A percentile compares a stretch with the other conserved stretches of the same genome.
Conservation (phyloP, 2,113 vertebrate species). For the Oncorhynchus keta region DNA sequence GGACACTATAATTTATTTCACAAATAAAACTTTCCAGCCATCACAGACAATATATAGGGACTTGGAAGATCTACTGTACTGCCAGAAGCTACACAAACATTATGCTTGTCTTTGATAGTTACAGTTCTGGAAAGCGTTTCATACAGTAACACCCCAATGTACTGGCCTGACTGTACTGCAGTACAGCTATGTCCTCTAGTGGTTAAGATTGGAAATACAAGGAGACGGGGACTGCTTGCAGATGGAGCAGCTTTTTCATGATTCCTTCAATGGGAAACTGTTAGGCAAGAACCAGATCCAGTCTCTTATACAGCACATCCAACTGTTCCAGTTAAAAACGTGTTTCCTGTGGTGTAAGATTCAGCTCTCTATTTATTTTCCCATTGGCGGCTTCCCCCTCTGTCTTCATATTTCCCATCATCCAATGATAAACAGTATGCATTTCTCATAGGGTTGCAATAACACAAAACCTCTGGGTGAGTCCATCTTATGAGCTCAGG, state of each 20-base stretch:
- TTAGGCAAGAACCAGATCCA: constrained; percentile 41
- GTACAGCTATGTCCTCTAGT: constrained; percentile 21
- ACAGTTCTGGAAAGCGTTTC: no score
- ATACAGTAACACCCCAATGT: no score
- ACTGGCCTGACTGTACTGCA: neutral
- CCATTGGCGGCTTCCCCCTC: constrained; percentile 57
- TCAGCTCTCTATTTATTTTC: constrained; percentile 69
- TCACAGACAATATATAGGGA: no score
- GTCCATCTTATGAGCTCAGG: constrained; percentile 49
- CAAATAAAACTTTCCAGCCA: neutral
- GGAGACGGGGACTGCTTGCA: neutral
- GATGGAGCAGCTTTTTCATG: constrained; percentile 4
- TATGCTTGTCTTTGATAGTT: no score
- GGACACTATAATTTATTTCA: neutral
- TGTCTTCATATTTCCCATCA: constrained; percentile 62
- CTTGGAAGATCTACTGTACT: no score
- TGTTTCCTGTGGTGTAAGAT: constrained; percentile 65
- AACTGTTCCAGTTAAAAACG: constrained; percentile 64
- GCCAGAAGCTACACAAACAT: no score
- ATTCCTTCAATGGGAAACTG: constrained; percentile 16
- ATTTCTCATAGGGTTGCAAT: constrained; percentile 64
- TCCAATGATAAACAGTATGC: constrained; percentile 62
- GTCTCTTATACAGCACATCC: constrained; percentile 34
- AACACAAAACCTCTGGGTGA: constrained; percentile 60
- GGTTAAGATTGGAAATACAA: constrained; percentile 35